Evolutionary conservation across 2,113 vertebrate species (phyloP).

Genomic region (Tonatia bakeri): DNA sequence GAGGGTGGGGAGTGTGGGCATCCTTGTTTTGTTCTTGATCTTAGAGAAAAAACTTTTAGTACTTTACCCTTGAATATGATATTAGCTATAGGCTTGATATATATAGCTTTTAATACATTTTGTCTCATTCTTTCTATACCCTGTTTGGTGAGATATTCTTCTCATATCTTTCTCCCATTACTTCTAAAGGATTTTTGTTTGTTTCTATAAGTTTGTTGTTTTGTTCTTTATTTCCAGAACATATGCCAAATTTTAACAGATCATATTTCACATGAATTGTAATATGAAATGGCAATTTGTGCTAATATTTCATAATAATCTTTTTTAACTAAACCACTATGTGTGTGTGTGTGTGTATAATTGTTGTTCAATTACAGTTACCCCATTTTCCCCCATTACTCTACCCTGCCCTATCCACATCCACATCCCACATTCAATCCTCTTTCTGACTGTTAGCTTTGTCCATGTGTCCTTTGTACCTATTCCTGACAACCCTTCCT

Average conservation of each 20-base stretch:
- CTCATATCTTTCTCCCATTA: neutral
- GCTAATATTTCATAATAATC: neutral
- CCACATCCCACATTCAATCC: no score
- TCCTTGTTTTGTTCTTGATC: neutral
- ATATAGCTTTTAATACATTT: neutral
- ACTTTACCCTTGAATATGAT: neutral
- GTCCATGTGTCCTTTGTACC: no score
- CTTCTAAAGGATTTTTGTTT: neutral
- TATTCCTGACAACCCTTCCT: no score
- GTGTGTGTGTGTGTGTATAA: neutral
- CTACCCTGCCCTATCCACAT: no score
- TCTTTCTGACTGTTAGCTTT: no score
- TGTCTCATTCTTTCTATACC: neutral
- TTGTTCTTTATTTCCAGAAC: neutral
- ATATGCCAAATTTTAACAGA: neutral
- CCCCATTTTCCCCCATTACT: no score
- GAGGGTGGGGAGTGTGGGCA: neutral
- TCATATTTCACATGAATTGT: neutral
- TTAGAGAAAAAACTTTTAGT: neutral
- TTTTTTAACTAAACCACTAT: neutral
- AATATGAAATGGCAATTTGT: neutral
- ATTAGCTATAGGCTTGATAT: neutral
- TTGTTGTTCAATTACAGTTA: no score
- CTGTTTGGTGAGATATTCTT: neutral
- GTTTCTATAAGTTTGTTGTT: neutral